phyloP scores from a whole-genome alignment of 2,113 vertebrate genomes.

The Pavo muticus region DNA sequence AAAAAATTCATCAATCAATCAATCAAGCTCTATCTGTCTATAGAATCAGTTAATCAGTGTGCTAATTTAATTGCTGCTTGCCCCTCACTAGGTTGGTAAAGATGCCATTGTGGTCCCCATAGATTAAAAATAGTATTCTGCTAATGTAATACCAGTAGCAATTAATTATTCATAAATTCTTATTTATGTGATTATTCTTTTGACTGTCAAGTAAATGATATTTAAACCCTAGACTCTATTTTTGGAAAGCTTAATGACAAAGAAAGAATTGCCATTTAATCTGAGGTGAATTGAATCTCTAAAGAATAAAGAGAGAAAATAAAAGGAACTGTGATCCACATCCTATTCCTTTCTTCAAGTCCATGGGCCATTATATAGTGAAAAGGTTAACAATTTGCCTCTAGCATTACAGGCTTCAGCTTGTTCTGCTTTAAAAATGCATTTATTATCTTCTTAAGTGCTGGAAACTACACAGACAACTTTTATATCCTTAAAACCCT shows the following conservation, averaged over 20 bases:
- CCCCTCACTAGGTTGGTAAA: conserved; percentile 15
- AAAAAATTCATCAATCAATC: neutral
- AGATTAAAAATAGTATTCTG: conserved; percentile 68
- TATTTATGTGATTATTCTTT: conserved; percentile 77
- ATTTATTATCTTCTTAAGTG: neutral
- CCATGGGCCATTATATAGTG: neutral
- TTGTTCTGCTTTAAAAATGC: conserved; percentile 37
- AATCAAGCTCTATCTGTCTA: neutral
- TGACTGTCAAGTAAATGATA: conserved; percentile 65
- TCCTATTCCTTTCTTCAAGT: conserved; percentile 6
- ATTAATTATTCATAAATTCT: conserved; percentile 79
- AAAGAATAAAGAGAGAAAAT: conserved; percentile 11
- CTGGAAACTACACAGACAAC: neutral
- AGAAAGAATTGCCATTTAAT: conserved; percentile 16
- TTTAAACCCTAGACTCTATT: conserved; percentile 61
- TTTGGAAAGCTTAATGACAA: conserved; percentile 39
- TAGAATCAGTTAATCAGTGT: conserved; percentile 2
- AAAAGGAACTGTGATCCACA: neutral
- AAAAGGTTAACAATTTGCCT: conserved; percentile 50
- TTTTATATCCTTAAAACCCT: neutral
- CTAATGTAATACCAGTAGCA: conserved; percentile 44
- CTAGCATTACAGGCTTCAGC: conserved; percentile 12
- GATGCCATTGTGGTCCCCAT: conserved; percentile 8
- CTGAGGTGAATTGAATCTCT: neutral
- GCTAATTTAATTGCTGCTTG: conserved; percentile 45